Evolutionary conservation across 2,797 vertebrate genomes (phyloP), one percentile per base, ranked within the genome.

Genomic region (Phaenicophaeus curvirostris): DNA sequence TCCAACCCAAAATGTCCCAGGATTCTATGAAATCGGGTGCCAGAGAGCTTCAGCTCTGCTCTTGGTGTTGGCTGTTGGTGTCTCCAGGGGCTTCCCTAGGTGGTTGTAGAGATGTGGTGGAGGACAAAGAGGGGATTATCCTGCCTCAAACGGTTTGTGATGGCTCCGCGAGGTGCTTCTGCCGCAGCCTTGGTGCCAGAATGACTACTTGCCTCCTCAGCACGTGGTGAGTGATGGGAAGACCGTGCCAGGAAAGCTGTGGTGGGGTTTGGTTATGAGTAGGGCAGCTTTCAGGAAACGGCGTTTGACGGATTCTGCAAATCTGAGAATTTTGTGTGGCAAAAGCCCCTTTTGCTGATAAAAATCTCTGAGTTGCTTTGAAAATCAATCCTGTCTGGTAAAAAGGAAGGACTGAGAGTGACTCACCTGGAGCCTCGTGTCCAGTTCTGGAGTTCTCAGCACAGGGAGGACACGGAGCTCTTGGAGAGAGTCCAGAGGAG

Each of bases 181-280:
- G 31, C 58, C 3, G 5, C 59, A 7, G 39, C 51, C 15, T 4
- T 0, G 39, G 35, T 57, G 61, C 48, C 42, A 12, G 6, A 75
- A 50, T 21, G 69, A 9, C 12, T 50, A 75, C n/a, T 28, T 1
- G 1, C 6, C 11, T 7, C 0, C 23, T 5, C 14, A 15, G 41
- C 3, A 0, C 1, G 37, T 1, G 46, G 31, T 9, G 33, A 65
- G 46, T 3, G 39, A 31, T 0, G 5, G 67, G 13, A 9, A 12
- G 20, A 33, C 15, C 0, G 11, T 19, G 42, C 67, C 19, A 3
- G 67, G 15, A 39, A 44, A 42, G 37, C 8, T 5, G 2, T 67
- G 3, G 42, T 2, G 2, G 54, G 42, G 28, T 66, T 42, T 57
- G 71, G 57, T 59, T 44, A 31, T 44, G 86, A 81, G 63, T 18